Evolutionary conservation across 2,113 vertebrate species (phyloP).

Genomic region (Cottus gobio): DNA sequence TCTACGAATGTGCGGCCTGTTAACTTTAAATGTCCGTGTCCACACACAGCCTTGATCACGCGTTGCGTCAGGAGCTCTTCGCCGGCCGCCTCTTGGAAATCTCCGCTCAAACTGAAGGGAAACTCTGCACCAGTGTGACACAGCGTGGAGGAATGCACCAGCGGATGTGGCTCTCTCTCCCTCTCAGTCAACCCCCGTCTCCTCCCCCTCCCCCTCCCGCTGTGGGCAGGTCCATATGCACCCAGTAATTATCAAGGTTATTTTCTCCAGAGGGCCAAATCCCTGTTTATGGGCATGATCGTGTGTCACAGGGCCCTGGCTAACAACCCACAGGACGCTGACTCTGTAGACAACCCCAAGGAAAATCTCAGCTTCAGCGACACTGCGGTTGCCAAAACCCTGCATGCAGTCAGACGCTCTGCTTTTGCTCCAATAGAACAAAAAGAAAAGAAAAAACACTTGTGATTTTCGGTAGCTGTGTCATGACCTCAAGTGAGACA

Average conservation of each 20-base stretch:
- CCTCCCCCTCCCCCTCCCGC: conserved; percentile 37
- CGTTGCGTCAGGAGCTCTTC: conserved; percentile 59
- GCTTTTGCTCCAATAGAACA: conserved; percentile 31
- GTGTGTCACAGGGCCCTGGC: conserved; percentile 70
- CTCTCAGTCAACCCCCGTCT: conserved; percentile 53
- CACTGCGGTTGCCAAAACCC: conserved; percentile 23
- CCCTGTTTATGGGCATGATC: conserved; percentile 82
- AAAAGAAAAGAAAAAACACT: conserved; percentile 25
- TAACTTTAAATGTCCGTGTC: conserved; percentile 60
- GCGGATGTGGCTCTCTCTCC: conserved; percentile 70
- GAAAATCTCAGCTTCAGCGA: conserved; percentile 35
- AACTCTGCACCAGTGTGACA: conserved; percentile 81
- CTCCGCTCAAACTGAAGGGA: conserved; percentile 69
- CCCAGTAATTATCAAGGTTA: conserved; percentile 84
- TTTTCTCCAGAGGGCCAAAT: conserved; percentile 82
- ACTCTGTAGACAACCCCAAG: conserved; percentile 41
- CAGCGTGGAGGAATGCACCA: conserved; percentile 79
- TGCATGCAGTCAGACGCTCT: conserved; percentile 6
- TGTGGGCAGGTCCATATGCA: conserved; percentile 76
- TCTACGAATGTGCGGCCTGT: conserved; percentile 29
- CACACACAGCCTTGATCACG: conserved; percentile 21
- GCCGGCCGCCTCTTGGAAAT: conserved; percentile 65
- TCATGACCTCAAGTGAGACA: conserved; percentile 64
- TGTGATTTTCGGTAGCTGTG: conserved; percentile 42
- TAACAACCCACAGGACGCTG: conserved; percentile 70